These are phyloP conservation scores for Nemotelus nigrinus DNA, from an alignment of 2,888 invertebrate species.

Conservation along the genomic window DNA sequence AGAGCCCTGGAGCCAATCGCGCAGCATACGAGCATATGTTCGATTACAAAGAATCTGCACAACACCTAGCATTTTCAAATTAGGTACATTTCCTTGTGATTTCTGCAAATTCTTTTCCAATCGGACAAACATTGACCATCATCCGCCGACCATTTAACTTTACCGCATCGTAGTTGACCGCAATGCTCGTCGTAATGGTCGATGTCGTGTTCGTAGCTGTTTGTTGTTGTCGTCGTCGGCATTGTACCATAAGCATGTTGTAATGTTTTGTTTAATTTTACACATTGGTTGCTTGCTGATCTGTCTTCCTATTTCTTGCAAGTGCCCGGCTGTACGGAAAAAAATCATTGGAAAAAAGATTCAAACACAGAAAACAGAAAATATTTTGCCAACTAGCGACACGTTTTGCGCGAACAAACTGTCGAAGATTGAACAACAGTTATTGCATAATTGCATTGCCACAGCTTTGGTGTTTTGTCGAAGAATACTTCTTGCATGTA, in stretches of 20 bases:
- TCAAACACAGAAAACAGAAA: conserved; percentile 30
- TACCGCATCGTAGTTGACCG: background rate
- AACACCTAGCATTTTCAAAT: conserved; percentile 27
- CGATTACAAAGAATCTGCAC: background rate
- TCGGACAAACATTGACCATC: conserved; percentile 14
- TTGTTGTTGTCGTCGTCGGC: background rate
- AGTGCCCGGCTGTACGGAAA: background rate
- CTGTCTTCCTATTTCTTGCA: background rate
- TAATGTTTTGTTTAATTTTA: conserved; percentile 18
- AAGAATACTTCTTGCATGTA: conserved; percentile 12
- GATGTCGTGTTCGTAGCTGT: background rate
- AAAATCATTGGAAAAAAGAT: conserved; percentile 8
- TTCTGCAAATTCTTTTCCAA: conserved; percentile 18
- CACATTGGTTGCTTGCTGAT: background rate
- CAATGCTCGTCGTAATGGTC: background rate
- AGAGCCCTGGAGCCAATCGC: background rate
- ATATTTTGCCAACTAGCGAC: conserved; percentile 31
- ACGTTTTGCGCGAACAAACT: conserved; percentile 8
- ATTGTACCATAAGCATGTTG: background rate
- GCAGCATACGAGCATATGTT: background rate
- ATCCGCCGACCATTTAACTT: background rate
- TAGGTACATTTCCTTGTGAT: conserved; percentile 25
- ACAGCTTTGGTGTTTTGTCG: background rate
- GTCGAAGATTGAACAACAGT: conserved; percentile 26
- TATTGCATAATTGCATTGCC: conserved; percentile 38